Conservation (phyloP, 2,797 vertebrate genomes). For the Megalops cyprinoides region DNA sequence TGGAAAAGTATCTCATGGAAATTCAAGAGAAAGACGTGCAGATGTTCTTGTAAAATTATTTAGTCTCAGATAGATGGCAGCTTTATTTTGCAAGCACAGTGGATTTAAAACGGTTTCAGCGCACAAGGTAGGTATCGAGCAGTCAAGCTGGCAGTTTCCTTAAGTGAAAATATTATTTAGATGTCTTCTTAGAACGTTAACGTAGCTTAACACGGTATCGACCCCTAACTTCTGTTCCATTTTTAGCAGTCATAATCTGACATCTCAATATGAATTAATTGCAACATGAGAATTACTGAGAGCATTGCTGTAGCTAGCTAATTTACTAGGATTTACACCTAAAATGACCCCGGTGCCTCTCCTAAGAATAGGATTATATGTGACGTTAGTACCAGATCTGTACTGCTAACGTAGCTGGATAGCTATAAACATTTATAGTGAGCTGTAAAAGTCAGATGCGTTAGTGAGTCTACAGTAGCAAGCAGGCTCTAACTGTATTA, state of each 20-base stretch:
- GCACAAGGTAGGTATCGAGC: neutral
- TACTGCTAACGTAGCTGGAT: neutral
- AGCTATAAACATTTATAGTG: neutral
- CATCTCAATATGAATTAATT: neutral
- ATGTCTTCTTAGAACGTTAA: neutral
- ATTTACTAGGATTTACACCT: conserved; percentile 24
- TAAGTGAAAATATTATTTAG: neutral
- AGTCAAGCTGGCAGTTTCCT: neutral
- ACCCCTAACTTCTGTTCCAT: neutral
- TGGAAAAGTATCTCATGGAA: neutral
- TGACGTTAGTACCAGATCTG: neutral
- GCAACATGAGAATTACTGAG: neutral
- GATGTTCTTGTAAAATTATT: neutral
- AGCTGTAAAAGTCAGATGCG: neutral
- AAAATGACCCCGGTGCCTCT: conserved; percentile 15
- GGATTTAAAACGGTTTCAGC: neutral
- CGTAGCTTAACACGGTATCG: neutral
- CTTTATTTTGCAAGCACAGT: conserved; percentile 6
- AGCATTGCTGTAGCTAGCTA: neutral
- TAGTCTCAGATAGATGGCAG: neutral
- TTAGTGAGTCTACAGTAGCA: neutral
- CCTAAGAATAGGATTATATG: neutral
- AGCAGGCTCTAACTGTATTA: conserved; percentile 4
- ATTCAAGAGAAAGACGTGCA: neutral
- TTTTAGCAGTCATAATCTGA: neutral